Evolutionary conservation across 2,113 vertebrate genomes (phyloP).

Genomic region (Potamarius usumacintae): DNA sequence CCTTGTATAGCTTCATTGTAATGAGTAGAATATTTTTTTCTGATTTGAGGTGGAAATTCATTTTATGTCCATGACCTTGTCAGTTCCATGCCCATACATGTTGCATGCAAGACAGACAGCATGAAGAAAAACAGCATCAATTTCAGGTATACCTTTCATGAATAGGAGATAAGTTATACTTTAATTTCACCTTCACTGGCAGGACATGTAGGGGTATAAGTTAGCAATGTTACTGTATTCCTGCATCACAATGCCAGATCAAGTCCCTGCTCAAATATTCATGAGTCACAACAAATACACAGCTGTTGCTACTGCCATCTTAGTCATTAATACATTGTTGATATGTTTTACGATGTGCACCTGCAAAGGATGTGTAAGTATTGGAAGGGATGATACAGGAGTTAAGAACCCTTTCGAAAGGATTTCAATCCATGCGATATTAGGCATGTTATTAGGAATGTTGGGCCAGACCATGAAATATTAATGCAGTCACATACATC

Average conservation of each 20-base stretch:
- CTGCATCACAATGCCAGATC: conserved; percentile 68
- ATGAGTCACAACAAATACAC: conserved; percentile 67
- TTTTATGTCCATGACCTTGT: conserved; percentile 19
- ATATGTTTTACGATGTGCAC: not conserved
- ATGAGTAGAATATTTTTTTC: not conserved
- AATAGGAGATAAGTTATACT: conserved; percentile 49
- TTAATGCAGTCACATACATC: not conserved
- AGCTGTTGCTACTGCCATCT: conserved; percentile 61
- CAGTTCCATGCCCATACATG: conserved; percentile 24
- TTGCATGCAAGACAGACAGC: conserved; percentile 50
- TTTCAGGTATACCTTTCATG: conserved; percentile 66
- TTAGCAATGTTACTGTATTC: conserved; percentile 61
- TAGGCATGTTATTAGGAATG: not conserved
- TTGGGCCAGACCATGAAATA: not conserved
- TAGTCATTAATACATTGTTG: not conserved
- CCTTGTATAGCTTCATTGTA: not conserved
- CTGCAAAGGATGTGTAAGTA: not conserved
- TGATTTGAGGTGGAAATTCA: not conserved
- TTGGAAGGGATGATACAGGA: not conserved
- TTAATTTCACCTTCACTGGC: conserved; percentile 68
- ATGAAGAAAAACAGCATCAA: conserved; percentile 50
- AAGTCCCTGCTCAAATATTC: conserved; percentile 79
- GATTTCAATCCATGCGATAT: not conserved
- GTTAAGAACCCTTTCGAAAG: not conserved
- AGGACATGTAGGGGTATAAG: conserved; percentile 48